Conservation (phyloP, 2,888 invertebrate species). For the Hydrotaea cyrtoneurina region DNA sequence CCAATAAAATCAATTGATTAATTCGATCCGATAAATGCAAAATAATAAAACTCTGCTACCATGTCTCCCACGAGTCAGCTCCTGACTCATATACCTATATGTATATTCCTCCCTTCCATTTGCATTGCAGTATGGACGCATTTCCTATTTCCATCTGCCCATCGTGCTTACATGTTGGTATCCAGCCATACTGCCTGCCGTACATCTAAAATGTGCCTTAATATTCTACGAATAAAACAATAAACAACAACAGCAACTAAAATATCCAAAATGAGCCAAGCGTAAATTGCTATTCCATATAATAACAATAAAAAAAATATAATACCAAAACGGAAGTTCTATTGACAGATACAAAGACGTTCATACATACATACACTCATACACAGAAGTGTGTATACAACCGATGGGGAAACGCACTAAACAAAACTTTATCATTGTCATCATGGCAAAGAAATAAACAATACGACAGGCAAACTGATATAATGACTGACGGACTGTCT, state of each 20-base stretch:
- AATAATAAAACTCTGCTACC: no score
- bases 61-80: no score
- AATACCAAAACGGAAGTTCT: slow-evolving; percentile 58
- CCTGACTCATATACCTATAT: no score
- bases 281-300: slow-evolving; percentile 43
- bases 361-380: background rate
- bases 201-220: slow-evolving; percentile 2
- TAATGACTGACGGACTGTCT: background rate
- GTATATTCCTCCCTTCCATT: no score
- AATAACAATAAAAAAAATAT: background rate
- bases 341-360: slow-evolving; percentile 51
- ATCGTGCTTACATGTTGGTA: background rate
- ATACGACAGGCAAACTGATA: background rate
- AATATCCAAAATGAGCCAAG: slow-evolving; percentile 55
- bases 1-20: no score
- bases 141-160: background rate
- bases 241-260: slow-evolving; percentile 24
- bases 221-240: background rate
- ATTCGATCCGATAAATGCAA: no score
- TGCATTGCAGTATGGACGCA: background rate
- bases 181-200: background rate
- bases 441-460: background rate
- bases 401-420: background rate
- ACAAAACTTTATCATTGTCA: slow-evolving; percentile 24
- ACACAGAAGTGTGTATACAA: background rate